These are phyloP conservation scores for Pseudomyrmex sp. DNA, from an alignment of 1,140 invertebrate species.

Conservation along the genomic window DNA sequence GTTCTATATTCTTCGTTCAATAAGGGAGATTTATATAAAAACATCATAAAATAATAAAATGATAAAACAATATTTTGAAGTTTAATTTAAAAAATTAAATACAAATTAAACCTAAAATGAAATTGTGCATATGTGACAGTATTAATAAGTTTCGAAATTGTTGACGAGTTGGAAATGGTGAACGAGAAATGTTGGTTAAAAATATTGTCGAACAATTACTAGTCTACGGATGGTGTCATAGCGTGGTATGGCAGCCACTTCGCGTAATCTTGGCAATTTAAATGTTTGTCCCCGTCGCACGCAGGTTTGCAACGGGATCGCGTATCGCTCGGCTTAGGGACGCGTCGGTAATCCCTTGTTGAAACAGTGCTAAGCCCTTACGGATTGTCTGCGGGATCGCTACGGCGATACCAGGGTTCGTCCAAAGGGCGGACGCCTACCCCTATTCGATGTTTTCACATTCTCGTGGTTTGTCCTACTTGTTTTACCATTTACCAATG, in stretches of 20 bases:
- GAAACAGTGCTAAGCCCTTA: constrained; percentile 80
- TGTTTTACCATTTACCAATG: constrained; percentile 3
- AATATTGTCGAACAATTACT: too few relatives aligned
- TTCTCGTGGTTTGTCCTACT: constrained; percentile 59
- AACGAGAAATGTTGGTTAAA: too few relatives aligned
- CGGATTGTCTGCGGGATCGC: constrained; percentile 79
- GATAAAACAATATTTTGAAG: too few relatives aligned
- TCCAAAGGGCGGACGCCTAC: constrained; percentile 62
- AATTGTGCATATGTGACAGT: too few relatives aligned
- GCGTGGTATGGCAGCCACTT: constrained; percentile 14
- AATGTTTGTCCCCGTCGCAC: constrained; percentile 75
- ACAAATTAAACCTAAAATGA: too few relatives aligned
- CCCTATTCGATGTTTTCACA: constrained; percentile 57
- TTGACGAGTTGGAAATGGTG: too few relatives aligned
- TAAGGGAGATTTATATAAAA: not conserved
- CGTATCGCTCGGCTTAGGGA: constrained; percentile 65
- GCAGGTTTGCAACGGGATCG: constrained; percentile 53
- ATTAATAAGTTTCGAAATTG: too few relatives aligned
- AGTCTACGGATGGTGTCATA: not conserved
- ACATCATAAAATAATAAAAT: too few relatives aligned
- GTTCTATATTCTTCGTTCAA: not conserved
- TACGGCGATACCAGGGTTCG: constrained; percentile 70
- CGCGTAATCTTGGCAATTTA: constrained; percentile 79
- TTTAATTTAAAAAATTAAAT: too few relatives aligned
- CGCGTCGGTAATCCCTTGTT: constrained; percentile 80